These are phyloP conservation scores for Gisinianus flammeolus DNA, from an alignment of 2,888 invertebrate genomes.

Conservation along the genomic window DNA sequence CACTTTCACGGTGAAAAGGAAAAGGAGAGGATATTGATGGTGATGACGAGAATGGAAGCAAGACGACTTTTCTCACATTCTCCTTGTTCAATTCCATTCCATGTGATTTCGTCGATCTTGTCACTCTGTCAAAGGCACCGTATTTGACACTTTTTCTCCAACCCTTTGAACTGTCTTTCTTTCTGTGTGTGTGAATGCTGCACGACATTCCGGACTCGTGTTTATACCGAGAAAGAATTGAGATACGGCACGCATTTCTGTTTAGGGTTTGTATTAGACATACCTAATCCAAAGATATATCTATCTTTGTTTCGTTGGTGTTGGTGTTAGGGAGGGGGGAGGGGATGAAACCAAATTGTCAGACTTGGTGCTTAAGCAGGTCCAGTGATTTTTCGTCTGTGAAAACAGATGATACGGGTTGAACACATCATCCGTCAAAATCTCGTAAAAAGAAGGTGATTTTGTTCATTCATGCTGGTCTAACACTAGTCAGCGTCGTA, in stretches of 20 bases:
- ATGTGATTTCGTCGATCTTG: constrained; percentile 20
- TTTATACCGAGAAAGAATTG: neutral
- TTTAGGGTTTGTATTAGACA: neutral
- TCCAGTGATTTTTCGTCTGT: neutral
- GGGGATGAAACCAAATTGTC: neutral
- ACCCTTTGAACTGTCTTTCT: neutral
- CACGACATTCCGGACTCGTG: neutral
- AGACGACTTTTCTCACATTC: constrained; percentile 26
- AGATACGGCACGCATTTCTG: constrained; percentile 8
- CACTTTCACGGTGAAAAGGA: constrained; percentile 21
- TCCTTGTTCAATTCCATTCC: constrained; percentile 9
- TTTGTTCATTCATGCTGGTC: neutral
- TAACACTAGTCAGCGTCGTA: no score
- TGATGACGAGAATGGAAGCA: constrained; percentile 24
- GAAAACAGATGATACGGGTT: neutral
- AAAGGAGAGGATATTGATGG: constrained; percentile 22
- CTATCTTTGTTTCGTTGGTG: neutral
- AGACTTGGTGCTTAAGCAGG: neutral
- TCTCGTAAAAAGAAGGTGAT: neutral
- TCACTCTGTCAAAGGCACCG: constrained; percentile 3
- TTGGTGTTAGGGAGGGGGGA: neutral
- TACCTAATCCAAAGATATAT: neutral
- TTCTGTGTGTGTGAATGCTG: neutral
- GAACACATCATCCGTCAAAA: neutral
- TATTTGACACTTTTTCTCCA: neutral